These are phyloP conservation scores for Fissipunctia ypsillon DNA, from an alignment of 2,888 invertebrate species.

Conservation along the genomic window DNA sequence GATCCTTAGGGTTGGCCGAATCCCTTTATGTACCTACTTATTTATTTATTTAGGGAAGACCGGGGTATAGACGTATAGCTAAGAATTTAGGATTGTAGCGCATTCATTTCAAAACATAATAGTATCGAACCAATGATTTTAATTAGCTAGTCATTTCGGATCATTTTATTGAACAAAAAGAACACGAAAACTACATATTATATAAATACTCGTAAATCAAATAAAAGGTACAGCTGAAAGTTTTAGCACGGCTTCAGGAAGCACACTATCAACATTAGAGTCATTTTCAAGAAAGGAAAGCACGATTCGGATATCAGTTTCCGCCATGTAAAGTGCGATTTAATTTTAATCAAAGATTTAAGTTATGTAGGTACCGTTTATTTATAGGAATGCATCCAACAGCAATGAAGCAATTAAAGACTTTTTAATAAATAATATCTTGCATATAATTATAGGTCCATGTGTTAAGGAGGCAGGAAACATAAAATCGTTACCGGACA, in stretches of 20 bases:
- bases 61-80: neutral
- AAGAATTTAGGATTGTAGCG: too few species aligned
- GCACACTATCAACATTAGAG: neutral
- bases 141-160: neutral
- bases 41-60: neutral
- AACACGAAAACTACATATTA: too few species aligned
- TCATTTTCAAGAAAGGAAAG: conserved; percentile 4
- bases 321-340: conserved; percentile 25
- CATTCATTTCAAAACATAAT: neutral
- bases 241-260: conserved; percentile 33
- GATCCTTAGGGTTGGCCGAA: conserved; percentile 53
- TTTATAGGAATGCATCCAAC: conserved; percentile 16
- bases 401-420: conserved; percentile 29
- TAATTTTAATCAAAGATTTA: conserved; percentile 6
- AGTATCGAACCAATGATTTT: neutral
- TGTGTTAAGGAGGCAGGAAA: conserved; percentile 50
- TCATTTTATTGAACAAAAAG: too few species aligned
- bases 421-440: conserved; percentile 37
- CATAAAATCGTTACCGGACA: conserved; percentile 43
- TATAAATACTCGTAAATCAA: too few species aligned
- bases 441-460: conserved; percentile 45
- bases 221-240: conserved; percentile 26
- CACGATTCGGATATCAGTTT: conserved; percentile 47
- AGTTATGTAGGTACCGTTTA: conserved; percentile 2
- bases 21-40: too few species aligned